Percentiles rank a stretch among this genome's conserved stretches.
Evolutionary conservation across 1,140 invertebrate genomes (phyloP).

Genomic region (Cotesia glomerata): DNA sequence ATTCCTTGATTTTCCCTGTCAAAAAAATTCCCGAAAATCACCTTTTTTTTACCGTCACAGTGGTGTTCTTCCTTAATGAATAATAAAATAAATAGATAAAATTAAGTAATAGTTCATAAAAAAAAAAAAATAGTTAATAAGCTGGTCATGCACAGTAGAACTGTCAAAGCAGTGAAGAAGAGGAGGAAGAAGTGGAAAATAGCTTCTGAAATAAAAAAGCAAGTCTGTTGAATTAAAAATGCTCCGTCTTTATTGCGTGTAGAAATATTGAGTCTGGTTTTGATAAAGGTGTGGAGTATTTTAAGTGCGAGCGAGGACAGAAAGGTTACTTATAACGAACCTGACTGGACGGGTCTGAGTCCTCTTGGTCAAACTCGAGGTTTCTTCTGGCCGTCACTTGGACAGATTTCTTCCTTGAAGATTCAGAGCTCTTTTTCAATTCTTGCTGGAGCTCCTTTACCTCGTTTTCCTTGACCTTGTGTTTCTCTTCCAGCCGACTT

Average conservation of each 20-base stretch:
- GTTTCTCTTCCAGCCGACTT: conserved; percentile 43
- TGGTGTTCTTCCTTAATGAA: too few species aligned
- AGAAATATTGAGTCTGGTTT: too few species aligned
- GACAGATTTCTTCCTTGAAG: conserved; percentile 31
- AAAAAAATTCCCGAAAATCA: too few species aligned
- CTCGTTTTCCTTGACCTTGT: conserved; percentile 51
- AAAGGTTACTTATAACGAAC: too few species aligned
- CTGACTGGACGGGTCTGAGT: neutral
- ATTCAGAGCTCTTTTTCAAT: conserved; percentile 42
- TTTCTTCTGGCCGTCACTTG: conserved; percentile 18
- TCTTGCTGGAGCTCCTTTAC: conserved; percentile 48
- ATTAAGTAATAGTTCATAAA: neutral
- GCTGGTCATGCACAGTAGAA: conserved; percentile 39
- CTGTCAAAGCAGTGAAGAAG: conserved; percentile 42
- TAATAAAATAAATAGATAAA: neutral
- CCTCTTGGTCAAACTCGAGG: neutral
- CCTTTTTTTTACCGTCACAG: too few species aligned
- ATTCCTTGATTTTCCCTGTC: too few species aligned
- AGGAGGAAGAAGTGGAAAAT: conserved; percentile 39
- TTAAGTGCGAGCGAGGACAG: too few species aligned
- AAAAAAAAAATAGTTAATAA: conserved; percentile 2
- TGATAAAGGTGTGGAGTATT: neutral
- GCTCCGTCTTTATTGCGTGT: neutral
- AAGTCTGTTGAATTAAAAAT: neutral
- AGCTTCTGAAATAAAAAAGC: conserved; percentile 47